Conservation (phyloP, 2,888 invertebrate genomes). For the Galerucella nymphaeae region DNA sequence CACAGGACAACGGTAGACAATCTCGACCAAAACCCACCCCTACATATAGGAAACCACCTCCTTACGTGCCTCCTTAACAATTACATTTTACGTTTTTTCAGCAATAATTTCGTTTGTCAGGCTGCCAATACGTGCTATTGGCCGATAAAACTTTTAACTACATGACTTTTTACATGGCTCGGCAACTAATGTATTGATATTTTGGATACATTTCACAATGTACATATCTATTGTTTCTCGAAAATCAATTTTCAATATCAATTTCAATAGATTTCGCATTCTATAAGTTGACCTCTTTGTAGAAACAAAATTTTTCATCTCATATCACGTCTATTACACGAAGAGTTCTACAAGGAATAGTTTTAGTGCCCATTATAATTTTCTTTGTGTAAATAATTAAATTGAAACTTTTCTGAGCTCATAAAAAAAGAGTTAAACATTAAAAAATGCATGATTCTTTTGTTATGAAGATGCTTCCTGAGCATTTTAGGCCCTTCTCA, state of each 20-base stretch:
- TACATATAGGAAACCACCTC: constrained; percentile 94
- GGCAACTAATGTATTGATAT: constrained; percentile 16
- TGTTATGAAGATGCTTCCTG: no score
- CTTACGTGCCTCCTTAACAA: constrained; percentile 95
- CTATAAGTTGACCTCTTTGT: no score
- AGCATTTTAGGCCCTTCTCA: no score
- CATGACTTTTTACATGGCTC: constrained; percentile 16
- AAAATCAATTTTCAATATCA: not conserved
- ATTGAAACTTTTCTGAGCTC: no score
- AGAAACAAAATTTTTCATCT: no score
- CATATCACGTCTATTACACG: no score
- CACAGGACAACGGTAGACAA: constrained; percentile 78
- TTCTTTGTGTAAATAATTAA: not conserved
- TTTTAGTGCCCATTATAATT: not conserved
- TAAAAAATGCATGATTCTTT: no score
- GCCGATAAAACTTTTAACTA: constrained; percentile 34
- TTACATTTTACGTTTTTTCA: constrained; percentile 62
- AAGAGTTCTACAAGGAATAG: not conserved
- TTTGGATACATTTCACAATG: constrained; percentile 22
- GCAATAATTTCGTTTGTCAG: constrained; percentile 53
- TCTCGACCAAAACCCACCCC: constrained; percentile 87
- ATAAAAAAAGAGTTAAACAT: no score
- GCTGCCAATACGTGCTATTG: constrained; percentile 46
- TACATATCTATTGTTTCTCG: not conserved
- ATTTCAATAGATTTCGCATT: no score